These are phyloP conservation scores for Spinibarbus caldwelli DNA, from an alignment of 2,797 vertebrate species.

Conservation along the genomic window DNA sequence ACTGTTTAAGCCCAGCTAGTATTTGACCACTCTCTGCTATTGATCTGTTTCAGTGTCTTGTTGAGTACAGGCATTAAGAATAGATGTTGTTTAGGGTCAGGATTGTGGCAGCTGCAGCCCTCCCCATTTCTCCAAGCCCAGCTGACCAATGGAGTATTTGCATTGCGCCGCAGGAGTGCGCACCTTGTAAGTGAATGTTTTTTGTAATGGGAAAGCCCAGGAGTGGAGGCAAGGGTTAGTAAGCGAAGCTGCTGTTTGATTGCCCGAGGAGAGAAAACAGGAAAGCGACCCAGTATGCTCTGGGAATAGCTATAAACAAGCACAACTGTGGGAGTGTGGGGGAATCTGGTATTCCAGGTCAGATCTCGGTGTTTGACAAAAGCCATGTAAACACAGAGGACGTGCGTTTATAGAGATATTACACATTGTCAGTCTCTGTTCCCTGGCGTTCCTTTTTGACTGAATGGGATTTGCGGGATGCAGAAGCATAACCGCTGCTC, in stretches of 20 bases:
- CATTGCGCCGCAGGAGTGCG: conserved; percentile 64
- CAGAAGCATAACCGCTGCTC: conserved; percentile 67
- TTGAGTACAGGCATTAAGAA: conserved; percentile 73
- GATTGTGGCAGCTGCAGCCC: conserved; percentile 60
- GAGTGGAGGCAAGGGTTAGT: conserved; percentile 68
- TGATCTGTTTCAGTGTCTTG: conserved; percentile 73
- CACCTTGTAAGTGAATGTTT: conserved; percentile 75
- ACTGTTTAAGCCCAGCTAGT: conserved; percentile 59
- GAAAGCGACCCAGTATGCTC: conserved; percentile 73
- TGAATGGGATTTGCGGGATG: conserved; percentile 70
- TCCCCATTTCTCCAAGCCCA: conserved; percentile 55
- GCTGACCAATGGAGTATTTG: conserved; percentile 59
- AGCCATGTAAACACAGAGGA: conserved; percentile 79
- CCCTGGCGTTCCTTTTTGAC: conserved; percentile 45
- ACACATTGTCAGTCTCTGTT: conserved; percentile 67
- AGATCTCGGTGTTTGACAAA: conserved; percentile 78
- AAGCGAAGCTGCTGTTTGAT: conserved; percentile 70
- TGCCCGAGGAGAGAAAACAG: conserved; percentile 71
- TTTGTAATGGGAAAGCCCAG: conserved; percentile 73
- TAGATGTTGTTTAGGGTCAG: conserved; percentile 72
- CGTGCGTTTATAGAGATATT: conserved; percentile 83
- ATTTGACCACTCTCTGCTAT: conserved; percentile 74
- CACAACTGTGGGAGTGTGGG: conserved; percentile 60
- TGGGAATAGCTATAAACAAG: conserved; percentile 71
- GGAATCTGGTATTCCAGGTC: conserved; percentile 74